Percentiles rank a stretch among this genome's conserved stretches.
Evolutionary conservation across 2,113 vertebrate genomes (phyloP).

Genomic region (Hipposideros armiger): DNA sequence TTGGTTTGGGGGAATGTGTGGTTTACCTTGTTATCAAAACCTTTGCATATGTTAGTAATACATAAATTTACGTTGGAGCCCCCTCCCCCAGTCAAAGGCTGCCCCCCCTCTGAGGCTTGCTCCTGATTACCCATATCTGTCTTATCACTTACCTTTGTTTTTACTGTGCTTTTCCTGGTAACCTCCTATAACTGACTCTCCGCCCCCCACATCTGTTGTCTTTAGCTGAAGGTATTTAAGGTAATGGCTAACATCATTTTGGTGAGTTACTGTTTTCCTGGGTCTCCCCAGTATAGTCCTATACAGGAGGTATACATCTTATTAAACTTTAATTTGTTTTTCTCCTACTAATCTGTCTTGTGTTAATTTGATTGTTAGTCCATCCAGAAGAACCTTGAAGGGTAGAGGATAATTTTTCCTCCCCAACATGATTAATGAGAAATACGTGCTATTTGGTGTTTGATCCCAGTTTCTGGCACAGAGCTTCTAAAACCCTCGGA

Average conservation of each 20-base stretch:
- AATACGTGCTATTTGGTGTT: background rate
- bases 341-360: background rate
- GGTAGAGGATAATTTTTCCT: background rate
- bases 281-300: no score
- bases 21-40: no score
- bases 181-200: background rate
- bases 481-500: background rate
- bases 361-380: background rate
- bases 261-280: background rate
- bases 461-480: background rate
- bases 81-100: no score
- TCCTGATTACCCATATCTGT: no score
- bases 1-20: no score
- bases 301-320: background rate
- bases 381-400: background rate
- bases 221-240: background rate
- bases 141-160: background rate
- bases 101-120: no score
- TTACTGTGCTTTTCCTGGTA: background rate
- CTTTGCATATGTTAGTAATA: no score
- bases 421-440: background rate
- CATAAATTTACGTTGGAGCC: no score
- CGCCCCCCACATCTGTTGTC: background rate
- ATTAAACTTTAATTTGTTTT: background rate
- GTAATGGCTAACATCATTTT: background rate